Percentiles rank a stretch among this genome's conserved stretches.
Evolutionary conservation across 1,140 invertebrate species (phyloP).

Genomic region (Bombus sibiricus): DNA sequence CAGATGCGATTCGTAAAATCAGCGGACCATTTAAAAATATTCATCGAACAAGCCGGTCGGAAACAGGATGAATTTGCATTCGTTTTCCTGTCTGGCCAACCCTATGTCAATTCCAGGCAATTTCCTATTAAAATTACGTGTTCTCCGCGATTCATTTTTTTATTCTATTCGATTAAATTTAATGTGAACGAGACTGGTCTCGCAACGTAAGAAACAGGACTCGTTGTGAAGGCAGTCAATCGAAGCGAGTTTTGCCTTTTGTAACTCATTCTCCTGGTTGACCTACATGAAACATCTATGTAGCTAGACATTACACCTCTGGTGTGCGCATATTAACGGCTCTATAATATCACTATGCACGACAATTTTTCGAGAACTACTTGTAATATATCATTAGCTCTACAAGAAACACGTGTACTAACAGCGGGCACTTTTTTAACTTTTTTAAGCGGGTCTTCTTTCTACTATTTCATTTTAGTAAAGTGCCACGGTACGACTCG

Average conservation of each 20-base stretch:
- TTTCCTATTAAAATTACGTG: neutral
- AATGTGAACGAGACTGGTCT: slow-evolving; percentile 38
- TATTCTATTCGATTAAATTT: neutral
- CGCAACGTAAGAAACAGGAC: slow-evolving; percentile 23
- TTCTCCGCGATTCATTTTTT: neutral
- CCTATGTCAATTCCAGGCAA: neutral
- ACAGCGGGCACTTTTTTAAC: neutral
- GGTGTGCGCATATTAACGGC: neutral
- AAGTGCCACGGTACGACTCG: neutral
- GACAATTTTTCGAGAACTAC: neutral
- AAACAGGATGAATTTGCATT: slow-evolving; percentile 47
- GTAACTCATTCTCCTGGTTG: slow-evolving; percentile 43
- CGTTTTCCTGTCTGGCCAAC: neutral
- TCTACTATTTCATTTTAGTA: neutral
- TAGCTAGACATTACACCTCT: neutral
- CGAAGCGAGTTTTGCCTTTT: slow-evolving; percentile 41
- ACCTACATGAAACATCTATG: slow-evolving; percentile 37
- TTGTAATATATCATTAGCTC: neutral
- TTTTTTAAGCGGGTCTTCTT: too few species aligned
- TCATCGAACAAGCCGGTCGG: slow-evolving; percentile 32
- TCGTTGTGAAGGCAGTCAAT: slow-evolving; percentile 4
- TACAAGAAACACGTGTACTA: neutral
- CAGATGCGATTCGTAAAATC: neutral
- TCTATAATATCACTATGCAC: neutral
- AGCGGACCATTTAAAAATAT: neutral